Conservation (phyloP, 1,140 invertebrate species). For the Procambarus clarkii region DNA sequence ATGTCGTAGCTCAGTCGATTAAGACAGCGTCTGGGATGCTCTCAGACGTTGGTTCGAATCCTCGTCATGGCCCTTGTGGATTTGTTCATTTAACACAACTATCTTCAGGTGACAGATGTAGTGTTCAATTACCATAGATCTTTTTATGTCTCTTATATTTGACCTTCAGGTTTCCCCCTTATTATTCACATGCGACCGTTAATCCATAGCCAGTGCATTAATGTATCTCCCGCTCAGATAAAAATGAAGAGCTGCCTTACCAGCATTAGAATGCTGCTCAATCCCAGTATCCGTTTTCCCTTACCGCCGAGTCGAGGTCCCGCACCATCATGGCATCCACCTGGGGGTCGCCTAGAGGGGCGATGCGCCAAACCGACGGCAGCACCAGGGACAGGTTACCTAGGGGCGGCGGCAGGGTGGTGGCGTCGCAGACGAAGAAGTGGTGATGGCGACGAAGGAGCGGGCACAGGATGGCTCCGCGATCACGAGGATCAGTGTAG, state of each 20-base stretch:
- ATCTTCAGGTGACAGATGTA: too few relatives aligned
- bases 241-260: background rate
- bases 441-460: constrained; percentile 30
- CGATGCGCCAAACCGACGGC: constrained; percentile 62
- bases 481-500: constrained; percentile 46
- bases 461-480: constrained; percentile 43
- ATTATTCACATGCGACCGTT: background rate
- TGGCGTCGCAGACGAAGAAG: constrained; percentile 49
- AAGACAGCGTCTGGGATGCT: too few relatives aligned
- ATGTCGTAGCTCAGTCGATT: too few relatives aligned
- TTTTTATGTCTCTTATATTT: too few relatives aligned
- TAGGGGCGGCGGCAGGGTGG: constrained; percentile 32
- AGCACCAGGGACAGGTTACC: constrained; percentile 34
- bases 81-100: too few relatives aligned
- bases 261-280: too few relatives aligned
- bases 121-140: too few relatives aligned
- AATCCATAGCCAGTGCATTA: background rate
- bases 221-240: background rate
- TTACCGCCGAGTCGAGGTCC: constrained; percentile 64
- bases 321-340: constrained; percentile 56
- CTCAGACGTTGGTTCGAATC: too few relatives aligned
- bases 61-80: too few relatives aligned
- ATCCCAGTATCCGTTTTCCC: background rate
- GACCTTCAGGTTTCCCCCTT: background rate
- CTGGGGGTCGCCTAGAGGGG: constrained; percentile 58